Base-by-base conservation (phyloP, 2,113 vertebrate genomes). In the Caranx melampygus region DNA sequence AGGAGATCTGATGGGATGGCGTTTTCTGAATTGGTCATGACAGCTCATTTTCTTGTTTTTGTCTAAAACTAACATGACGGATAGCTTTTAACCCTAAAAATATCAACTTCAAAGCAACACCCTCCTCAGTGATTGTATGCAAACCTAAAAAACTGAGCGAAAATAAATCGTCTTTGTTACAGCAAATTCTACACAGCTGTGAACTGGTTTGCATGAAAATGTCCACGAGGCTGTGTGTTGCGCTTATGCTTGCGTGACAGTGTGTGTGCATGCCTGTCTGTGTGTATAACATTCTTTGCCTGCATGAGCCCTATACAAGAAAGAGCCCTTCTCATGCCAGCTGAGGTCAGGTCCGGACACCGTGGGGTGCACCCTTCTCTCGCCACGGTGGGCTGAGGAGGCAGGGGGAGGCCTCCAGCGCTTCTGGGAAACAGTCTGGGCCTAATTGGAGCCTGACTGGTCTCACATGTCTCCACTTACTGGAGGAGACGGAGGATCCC, bases 401-500 rank as follows among this genome's bases (percentile, higher is more conserved):
- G 90, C 81, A 75, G 81, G 78, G 87, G 89, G 89, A 82, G 88
- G 80, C 82, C 80, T 87, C 62, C 42, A 62, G 83, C 14, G 64
- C 86, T 93, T 91, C 91, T 92, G 92, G 90, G 93, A 92, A 95
- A 91, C 71, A 78, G 88, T 83, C 89, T 92, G 89, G 88, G 81
- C 82, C 87, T 91, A 94, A 92, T 93, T 91, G 87, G 83, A 88
- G 82, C 71, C 82, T 88, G 87, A 87, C 87, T 86, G 87, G 83
- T 79, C 83, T 92, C 93, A 93, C 89, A 92, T 93, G 93, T 88
- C 87, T 93, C 85, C 89, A 92, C 84, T 94, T 93, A 93, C 75
- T 72, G 88, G 69, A 79, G 82, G 77, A 89, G 88, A 82, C n/a
- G 33, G 84, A 89, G 89, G 79, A 90, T 88, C 71, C 86, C 70